Evolutionary conservation across 2,888 invertebrate genomes (phyloP).

Genomic region (Drosophila yooni): DNA sequence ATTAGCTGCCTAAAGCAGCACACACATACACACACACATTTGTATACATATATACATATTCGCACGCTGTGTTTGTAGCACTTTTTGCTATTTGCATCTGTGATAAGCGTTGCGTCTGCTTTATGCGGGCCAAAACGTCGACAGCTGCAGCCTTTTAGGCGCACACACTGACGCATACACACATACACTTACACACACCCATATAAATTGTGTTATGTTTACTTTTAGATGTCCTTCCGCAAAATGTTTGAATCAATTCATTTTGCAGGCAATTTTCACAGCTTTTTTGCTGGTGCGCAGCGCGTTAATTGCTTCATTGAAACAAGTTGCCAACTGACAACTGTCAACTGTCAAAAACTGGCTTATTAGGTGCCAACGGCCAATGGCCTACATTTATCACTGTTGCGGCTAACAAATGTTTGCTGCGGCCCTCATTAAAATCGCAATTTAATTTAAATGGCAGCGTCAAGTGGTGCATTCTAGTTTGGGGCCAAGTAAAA

Average conservation of each 20-base stretch:
- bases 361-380: constrained; percentile 74
- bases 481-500: constrained; percentile 33
- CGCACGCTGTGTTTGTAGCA: constrained; percentile 62
- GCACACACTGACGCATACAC: constrained; percentile 38
- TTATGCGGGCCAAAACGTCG: constrained; percentile 77
- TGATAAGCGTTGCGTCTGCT: constrained; percentile 71
- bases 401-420: constrained; percentile 27
- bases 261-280: constrained; percentile 63
- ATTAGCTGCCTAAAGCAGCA: constrained; percentile 49
- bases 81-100: constrained; percentile 77
- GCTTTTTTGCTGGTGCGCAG: constrained; percentile 42
- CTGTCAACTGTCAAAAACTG: constrained; percentile 44
- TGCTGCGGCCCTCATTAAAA: constrained; percentile 63
- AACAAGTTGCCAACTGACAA: constrained; percentile 60
- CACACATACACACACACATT: constrained; percentile 1
- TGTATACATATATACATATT: constrained; percentile 15
- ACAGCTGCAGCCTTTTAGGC: constrained; percentile 75
- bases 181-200: constrained; percentile 4
- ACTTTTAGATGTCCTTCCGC: constrained; percentile 71
- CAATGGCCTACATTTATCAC: constrained; percentile 62
- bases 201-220: constrained; percentile 67
- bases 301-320: constrained; percentile 81
- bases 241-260: constrained; percentile 78
- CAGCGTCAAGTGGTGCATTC: constrained; percentile 50
- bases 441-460: constrained; percentile 71